Percentiles rank a stretch among this genome's conserved stretches.
Evolutionary conservation across 2,797 vertebrate species (phyloP).

Genomic region (Atherinosoma microstoma): DNA sequence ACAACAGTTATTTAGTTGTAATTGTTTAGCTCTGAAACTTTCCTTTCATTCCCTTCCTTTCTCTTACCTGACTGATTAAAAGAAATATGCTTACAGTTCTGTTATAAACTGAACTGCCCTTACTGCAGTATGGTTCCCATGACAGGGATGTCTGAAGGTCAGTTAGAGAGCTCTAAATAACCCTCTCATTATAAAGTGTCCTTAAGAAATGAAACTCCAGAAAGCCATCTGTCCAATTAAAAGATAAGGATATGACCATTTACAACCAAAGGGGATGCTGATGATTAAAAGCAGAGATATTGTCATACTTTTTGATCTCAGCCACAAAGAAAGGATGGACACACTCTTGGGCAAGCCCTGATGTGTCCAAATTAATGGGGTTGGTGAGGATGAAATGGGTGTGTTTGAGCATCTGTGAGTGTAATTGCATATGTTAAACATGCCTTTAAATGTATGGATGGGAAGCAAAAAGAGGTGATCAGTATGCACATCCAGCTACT

Average conservation of each 20-base stretch:
- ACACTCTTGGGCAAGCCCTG: slow-evolving; percentile 2
- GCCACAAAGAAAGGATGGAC: slow-evolving; percentile 30
- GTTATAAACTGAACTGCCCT: slow-evolving; percentile 27
- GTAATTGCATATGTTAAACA: slow-evolving; percentile 2
- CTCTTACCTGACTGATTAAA: background rate
- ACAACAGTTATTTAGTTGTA: background rate
- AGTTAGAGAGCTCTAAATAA: slow-evolving; percentile 59
- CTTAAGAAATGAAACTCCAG: slow-evolving; percentile 69
- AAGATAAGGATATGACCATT: slow-evolving; percentile 78
- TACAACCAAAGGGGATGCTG: slow-evolving; percentile 58
- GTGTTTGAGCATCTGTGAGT: slow-evolving; percentile 10
- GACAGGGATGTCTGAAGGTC: slow-evolving; percentile 65
- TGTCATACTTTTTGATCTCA: slow-evolving; percentile 64
- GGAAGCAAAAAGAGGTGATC: background rate
- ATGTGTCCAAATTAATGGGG: slow-evolving; percentile 40
- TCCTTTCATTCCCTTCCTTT: background rate
- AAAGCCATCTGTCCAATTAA: slow-evolving; percentile 75
- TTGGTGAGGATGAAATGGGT: background rate
- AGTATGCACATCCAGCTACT: background rate
- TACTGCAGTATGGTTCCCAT: slow-evolving; percentile 29
- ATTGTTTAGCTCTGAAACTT: background rate
- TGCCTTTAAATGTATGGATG: background rate
- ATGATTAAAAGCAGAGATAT: slow-evolving; percentile 51
- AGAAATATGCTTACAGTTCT: slow-evolving; percentile 11
- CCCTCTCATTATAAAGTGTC: slow-evolving; percentile 69